Conservation (phyloP, 2,113 vertebrate species). For the Otocyon megalotis region DNA sequence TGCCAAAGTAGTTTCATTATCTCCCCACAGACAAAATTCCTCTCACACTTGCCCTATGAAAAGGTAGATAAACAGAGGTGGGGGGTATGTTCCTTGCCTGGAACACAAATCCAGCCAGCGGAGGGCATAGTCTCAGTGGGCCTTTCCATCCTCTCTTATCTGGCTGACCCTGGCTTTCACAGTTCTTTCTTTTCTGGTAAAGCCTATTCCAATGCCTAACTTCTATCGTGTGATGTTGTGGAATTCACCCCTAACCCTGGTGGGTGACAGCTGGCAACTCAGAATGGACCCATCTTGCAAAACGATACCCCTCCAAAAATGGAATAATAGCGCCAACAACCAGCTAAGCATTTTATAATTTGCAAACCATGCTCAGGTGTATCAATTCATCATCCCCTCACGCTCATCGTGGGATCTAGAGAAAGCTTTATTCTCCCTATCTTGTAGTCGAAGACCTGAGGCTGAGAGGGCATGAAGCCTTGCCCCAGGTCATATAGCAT, state of each 20-base stretch:
- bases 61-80: background rate
- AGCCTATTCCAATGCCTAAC: background rate
- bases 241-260: background rate
- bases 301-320: background rate
- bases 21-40: slow-evolving; percentile 17
- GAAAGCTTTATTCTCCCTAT: background rate
- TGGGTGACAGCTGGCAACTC: background rate
- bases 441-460: slow-evolving; percentile 2
- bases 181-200: background rate
- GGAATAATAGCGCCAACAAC: background rate
- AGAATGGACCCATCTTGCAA: background rate
- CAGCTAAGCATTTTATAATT: background rate
- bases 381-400: background rate
- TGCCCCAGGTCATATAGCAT: background rate
- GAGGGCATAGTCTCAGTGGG: accelerated
- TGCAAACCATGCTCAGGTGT: background rate
- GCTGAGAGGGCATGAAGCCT: background rate
- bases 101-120: background rate
- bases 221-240: background rate
- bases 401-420: background rate
- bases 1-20: slow-evolving; percentile 12
- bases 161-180: background rate
- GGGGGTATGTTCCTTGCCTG: background rate
- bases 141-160: background rate
- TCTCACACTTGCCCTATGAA: background rate